Evolutionary conservation across 2,888 invertebrate species (phyloP).

Genomic region (Leucania comma): DNA sequence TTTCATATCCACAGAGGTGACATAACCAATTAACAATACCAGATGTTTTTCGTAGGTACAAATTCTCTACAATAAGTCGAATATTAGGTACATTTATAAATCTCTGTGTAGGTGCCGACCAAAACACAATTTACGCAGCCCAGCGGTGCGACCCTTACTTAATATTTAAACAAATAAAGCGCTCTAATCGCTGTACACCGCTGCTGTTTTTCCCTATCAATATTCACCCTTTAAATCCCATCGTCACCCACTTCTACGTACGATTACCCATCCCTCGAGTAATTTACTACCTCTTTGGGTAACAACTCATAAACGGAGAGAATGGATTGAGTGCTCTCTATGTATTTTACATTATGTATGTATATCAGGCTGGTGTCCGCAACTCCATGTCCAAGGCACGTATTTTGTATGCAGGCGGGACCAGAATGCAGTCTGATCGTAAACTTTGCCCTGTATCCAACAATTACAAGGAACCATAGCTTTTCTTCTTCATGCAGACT

Average conservation of each 20-base stretch:
- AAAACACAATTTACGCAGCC: conserved; percentile 1
- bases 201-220: conserved; percentile 50
- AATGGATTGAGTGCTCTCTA: not conserved
- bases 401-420: too few species aligned
- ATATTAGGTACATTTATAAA: not conserved
- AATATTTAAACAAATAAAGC: conserved; percentile 51
- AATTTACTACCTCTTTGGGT: conserved; percentile 61
- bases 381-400: too few species aligned
- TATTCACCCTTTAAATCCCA: conserved; percentile 54
- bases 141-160: conserved; percentile 11
- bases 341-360: too few species aligned
- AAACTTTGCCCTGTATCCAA: too few species aligned
- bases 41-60: not conserved
- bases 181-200: conserved; percentile 35
- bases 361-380: too few species aligned
- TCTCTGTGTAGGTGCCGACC: not conserved
- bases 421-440: too few species aligned
- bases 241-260: conserved; percentile 58
- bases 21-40: not conserved
- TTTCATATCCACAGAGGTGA: not conserved
- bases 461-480: too few species aligned
- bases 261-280: conserved; percentile 58
- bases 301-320: conserved; percentile 31
- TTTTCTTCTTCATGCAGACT: too few species aligned
- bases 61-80: not conserved